A percentile compares a stretch with the other conserved stretches of the same genome.
phyloP scores from a whole-genome alignment of 2,113 vertebrate genomes.

The Calidris pygmaea region DNA sequence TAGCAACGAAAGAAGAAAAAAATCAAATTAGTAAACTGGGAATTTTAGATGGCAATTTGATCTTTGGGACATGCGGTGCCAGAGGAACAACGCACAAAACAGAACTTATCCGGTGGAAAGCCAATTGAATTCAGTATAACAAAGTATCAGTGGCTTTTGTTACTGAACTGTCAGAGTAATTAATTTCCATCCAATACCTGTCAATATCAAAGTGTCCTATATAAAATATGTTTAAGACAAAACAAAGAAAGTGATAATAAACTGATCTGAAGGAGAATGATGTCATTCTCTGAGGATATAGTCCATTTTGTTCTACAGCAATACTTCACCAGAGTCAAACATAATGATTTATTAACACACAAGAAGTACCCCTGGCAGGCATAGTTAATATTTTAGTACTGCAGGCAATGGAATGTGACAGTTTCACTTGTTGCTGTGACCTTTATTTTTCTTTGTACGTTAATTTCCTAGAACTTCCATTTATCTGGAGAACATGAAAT shows the following conservation, averaged over 20 bases:
- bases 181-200: background rate
- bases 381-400: slow-evolving; percentile 58
- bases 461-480: slow-evolving; percentile 39
- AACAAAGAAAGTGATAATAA: background rate
- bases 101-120: background rate
- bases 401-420: slow-evolving; percentile 9
- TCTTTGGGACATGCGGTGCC: background rate
- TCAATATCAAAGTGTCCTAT: background rate
- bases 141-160: background rate
- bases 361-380: slow-evolving; percentile 28
- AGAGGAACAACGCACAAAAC: background rate
- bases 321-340: background rate
- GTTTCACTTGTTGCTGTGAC: slow-evolving; percentile 41
- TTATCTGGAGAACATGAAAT: slow-evolving; percentile 27
- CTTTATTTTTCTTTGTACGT: slow-evolving; percentile 43
- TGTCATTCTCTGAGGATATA: background rate
- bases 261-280: background rate
- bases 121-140: background rate
- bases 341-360: slow-evolving; percentile 47
- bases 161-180: slow-evolving; percentile 5
- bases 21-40: background rate
- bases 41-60: slow-evolving; percentile 22
- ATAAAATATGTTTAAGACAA: background rate
- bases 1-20: background rate
- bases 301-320: background rate